Evolutionary conservation across 2,113 vertebrate genomes (phyloP), one percentile per base, ranked within the genome.

Genomic region (Halichoerus grypus): DNA sequence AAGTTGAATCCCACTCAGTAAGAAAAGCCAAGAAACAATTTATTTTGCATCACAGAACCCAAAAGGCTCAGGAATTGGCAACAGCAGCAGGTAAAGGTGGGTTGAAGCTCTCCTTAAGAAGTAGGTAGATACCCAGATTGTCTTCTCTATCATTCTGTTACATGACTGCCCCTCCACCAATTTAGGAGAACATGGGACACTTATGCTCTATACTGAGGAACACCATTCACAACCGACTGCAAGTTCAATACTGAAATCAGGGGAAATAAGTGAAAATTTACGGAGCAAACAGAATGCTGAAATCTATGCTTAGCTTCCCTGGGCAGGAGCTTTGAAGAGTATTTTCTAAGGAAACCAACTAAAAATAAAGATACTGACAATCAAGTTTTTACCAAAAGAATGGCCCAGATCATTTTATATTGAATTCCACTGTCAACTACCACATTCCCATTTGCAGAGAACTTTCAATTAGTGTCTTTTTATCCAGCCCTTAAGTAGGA

Each of bases 341-440:
- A 71, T 46, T 81, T 85, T 71, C 76, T 76, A 76, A 59, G 7
- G 5, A 33, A 85, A 57, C 9, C 13, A 55, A 76, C 15, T 59
- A 81, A 92, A 79, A 89, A 16, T 88, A 63, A 81, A 72, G 53
- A n/a, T 72, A 91, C 0, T 84, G 76, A 74, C 16, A 80, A 22
- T 19, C 26, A 51, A 57, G 11, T 63, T 7, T 39, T 77, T 74
- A 53, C 28, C 9, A 81, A 84, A 33, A 88, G 5, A 85, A 84
- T 42, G 33, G 12, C 3, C 42, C 63, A 19, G 18, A 82, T 77
- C 12, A 77, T 5, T 8, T 26, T 51, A 42, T 18, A 49, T 1
- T 69, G 28, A 80, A 71, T 55, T 72, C 12, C 31, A 59, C 0
- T 24, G 19, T 63, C 57, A 82, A 55, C 11, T 36, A 26, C 76